phyloP scores from a whole-genome alignment of 2,113 vertebrate genomes.

The Alouatta palliata region DNA sequence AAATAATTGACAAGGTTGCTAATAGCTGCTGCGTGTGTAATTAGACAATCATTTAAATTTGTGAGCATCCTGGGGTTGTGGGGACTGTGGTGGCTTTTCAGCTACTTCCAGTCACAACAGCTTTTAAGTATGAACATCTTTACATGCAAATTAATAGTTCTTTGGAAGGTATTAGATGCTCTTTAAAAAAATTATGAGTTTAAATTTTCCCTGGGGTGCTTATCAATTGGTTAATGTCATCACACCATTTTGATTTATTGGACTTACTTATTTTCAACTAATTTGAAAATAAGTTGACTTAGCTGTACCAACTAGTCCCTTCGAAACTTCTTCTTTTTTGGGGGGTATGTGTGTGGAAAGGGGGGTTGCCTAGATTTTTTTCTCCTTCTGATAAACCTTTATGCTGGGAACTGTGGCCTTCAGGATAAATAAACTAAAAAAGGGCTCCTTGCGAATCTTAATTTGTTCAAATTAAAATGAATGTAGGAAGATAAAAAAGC shows the following conservation, averaged over 20 bases:
- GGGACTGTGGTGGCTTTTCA: conserved; percentile 8
- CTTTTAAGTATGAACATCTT: conserved; percentile 59
- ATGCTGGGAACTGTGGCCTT: not conserved
- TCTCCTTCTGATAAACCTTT: conserved; percentile 42
- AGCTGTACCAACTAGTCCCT: not conserved
- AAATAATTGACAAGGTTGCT: conserved; percentile 65
- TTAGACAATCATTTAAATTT: conserved; percentile 70
- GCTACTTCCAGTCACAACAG: conserved; percentile 1
- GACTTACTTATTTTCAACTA: not conserved
- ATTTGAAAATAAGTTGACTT: conserved; percentile 47
- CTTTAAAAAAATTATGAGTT: conserved; percentile 47
- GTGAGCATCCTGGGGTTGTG: conserved; percentile 41
- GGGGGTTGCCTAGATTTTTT: not conserved
- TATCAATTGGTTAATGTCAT: conserved; percentile 51
- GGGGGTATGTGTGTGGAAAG: not conserved
- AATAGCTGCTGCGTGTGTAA: conserved; percentile 52
- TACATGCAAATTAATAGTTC: conserved; percentile 36
- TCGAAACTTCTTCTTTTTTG: conserved; percentile 18
- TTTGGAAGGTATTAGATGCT: conserved; percentile 42
- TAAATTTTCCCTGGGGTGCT: conserved; percentile 48
- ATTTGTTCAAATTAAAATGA: conserved; percentile 67
- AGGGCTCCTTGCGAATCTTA: conserved; percentile 24
- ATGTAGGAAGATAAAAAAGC: conserved; percentile 58
- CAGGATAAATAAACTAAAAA: conserved; percentile 57
- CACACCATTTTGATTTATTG: conserved; percentile 14